Conservation (phyloP, 1,140 invertebrate genomes). For the Charaxes varanes region DNA sequence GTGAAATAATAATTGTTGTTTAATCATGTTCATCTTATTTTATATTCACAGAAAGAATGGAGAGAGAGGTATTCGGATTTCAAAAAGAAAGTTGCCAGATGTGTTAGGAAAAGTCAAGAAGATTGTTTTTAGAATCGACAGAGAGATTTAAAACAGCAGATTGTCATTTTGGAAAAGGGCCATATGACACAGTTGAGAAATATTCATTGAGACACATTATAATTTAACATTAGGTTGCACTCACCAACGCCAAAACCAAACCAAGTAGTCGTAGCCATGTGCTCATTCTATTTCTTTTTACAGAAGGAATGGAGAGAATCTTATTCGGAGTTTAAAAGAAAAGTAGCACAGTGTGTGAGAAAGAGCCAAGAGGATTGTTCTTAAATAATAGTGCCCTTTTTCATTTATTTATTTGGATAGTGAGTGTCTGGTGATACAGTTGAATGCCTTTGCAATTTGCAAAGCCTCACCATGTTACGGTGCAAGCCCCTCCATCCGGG, state of each 20-base stretch:
- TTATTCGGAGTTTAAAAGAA: slow-evolving; percentile 97
- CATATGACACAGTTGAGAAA: slow-evolving; percentile 28
- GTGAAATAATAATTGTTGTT: no score
- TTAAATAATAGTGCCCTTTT: slow-evolving; percentile 76
- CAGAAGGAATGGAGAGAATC: slow-evolving; percentile 99
- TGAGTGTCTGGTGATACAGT: slow-evolving; percentile 65
- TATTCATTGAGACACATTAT: slow-evolving; percentile 35
- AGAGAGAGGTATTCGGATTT: slow-evolving; percentile 95
- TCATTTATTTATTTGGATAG: slow-evolving; percentile 66
- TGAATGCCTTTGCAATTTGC: slow-evolving; percentile 34
- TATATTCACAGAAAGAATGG: slow-evolving; percentile 93
- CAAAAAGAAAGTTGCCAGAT: slow-evolving; percentile 96
- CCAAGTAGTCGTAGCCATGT: slow-evolving; percentile 43
- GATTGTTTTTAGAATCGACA: slow-evolving; percentile 84
- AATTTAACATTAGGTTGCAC: slow-evolving; percentile 43
- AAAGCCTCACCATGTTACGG: slow-evolving; percentile 33
- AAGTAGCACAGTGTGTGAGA: slow-evolving; percentile 97
- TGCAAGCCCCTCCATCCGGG: slow-evolving; percentile 45
- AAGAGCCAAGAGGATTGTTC: slow-evolving; percentile 98
- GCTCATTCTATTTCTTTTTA: slow-evolving; percentile 74
- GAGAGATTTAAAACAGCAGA: slow-evolving; percentile 42
- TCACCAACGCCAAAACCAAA: slow-evolving; percentile 33
- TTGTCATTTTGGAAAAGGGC: slow-evolving; percentile 59
- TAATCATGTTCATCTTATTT: slow-evolving; percentile 35
- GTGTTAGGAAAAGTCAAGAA: slow-evolving; percentile 98